A percentile compares a stretch with the other conserved stretches of the same genome.
Conservation (phyloP, 2,888 invertebrate genomes). For the Kryphioiulus occultus region DNA sequence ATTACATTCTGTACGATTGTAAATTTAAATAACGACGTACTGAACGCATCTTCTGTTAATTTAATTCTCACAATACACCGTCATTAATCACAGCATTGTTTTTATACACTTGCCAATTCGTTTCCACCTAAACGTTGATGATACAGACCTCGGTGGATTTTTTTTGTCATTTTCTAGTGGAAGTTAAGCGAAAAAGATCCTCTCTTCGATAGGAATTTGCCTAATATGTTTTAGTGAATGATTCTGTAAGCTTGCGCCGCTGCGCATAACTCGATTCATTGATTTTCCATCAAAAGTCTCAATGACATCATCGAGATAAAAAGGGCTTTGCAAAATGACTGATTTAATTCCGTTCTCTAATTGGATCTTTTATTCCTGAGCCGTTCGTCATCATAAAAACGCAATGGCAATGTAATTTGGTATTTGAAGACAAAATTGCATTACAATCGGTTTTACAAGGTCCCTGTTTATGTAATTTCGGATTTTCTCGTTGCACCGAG, state of each 20-base stretch:
- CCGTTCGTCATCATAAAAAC: slow-evolving; percentile 27
- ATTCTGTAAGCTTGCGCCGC: slow-evolving; percentile 8
- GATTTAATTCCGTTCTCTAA: slow-evolving; percentile 40
- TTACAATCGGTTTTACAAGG: neutral
- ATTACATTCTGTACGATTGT: no score
- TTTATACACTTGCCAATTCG: neutral
- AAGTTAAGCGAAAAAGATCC: slow-evolving; percentile 27
- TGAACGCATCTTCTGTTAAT: neutral
- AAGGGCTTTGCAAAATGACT: slow-evolving; percentile 36
- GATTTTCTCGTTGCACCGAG: neutral
- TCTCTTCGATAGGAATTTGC: slow-evolving; percentile 28
- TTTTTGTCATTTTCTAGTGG: neutral
- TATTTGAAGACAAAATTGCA: neutral
- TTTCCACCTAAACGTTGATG: neutral
- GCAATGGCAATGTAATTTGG: slow-evolving; percentile 2
- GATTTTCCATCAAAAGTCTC: slow-evolving; percentile 36
- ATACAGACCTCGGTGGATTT: neutral
- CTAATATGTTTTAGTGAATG: slow-evolving; percentile 39
- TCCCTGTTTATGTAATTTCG: neutral
- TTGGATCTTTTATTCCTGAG: slow-evolving; percentile 26
- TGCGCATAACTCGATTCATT: slow-evolving; percentile 33
- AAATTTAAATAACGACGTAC: neutral
- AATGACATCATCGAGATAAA: slow-evolving; percentile 40
- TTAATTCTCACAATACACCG: neutral
- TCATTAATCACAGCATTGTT: neutral